Evolutionary conservation across 2,113 vertebrate species (phyloP), one percentile per base, ranked within the genome.

Genomic region (Hucho hucho): DNA sequence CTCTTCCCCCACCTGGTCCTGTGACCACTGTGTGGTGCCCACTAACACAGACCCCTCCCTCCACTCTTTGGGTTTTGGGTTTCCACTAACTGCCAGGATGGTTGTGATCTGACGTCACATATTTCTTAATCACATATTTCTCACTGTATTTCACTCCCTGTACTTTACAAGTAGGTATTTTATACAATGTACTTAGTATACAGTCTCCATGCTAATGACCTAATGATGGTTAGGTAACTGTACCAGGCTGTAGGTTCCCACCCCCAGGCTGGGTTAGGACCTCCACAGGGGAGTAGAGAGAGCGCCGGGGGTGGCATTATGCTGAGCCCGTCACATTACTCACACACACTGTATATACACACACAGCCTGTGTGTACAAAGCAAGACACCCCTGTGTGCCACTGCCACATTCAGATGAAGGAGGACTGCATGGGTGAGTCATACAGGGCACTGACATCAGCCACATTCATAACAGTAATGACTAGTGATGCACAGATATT

Each of bases 261-360:
- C 63, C 4, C 63, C 20, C 59, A 3, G 6, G 5, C 58, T 25
- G 61, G 61, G 61, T 25, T 64, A 22, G 22, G 26, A 20, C 63
- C 46, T 47, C 13, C 11, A 12, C 9, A 14, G 4, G 26, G 18
- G 64, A 26, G 28, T 66, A 24, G 26, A 24, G 64, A 66, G 14
- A 16, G 16, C 4, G 28, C 22, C 32, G 14, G 28, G 12, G 28
- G 26, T 64, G 18, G 72, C 22, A 12, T 83, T 88, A 72, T 87
- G 87, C 89, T 86, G 83, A 89, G 73, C 83, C 73, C 28, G 71
- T 83, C 73, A 58, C 73, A 4, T 22, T 25, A 65, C 64, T 25
- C 64, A 66, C 12, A 65, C 11, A 61, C 28, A 20, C 64, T 59
- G 16, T 70, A 67, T 75, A 73, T 6, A 32, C 32, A 32, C 32